phyloP scores from a whole-genome alignment of 1,140 invertebrate genomes.

The Sycophila sp. region DNA sequence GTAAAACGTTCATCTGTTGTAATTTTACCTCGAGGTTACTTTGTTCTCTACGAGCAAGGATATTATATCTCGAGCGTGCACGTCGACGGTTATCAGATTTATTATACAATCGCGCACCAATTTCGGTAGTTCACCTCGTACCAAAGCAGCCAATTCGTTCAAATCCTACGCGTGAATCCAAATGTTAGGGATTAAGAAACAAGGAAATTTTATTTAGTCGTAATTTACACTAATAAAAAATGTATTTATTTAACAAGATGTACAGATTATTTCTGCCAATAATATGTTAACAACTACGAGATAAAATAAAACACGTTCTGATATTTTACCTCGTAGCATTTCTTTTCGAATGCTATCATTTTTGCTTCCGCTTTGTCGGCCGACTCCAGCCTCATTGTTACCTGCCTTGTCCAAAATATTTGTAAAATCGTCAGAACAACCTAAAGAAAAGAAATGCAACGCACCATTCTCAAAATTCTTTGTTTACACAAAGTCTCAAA shows the following conservation, averaged over 20 bases:
- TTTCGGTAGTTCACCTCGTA: slow-evolving; percentile 75
- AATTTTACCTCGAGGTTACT: slow-evolving; percentile 71
- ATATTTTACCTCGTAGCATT: slow-evolving; percentile 67
- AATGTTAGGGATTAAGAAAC: too few species aligned
- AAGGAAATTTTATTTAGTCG: background rate
- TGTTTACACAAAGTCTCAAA: background rate
- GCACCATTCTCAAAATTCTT: too few species aligned
- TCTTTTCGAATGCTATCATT: slow-evolving; percentile 76
- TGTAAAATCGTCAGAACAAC: slow-evolving; percentile 84
- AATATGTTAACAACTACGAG: too few species aligned
- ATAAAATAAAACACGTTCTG: background rate
- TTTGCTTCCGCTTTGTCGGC: slow-evolving; percentile 57
- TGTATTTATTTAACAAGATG: background rate
- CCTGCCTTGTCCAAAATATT: slow-evolving; percentile 84
- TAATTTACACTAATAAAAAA: too few species aligned
- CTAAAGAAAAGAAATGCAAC: slow-evolving; percentile 48
- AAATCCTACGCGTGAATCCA: slow-evolving; percentile 71
- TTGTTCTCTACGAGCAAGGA: slow-evolving; percentile 75
- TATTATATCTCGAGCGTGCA: slow-evolving; percentile 86
- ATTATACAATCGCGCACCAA: slow-evolving; percentile 80
- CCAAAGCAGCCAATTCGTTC: slow-evolving; percentile 80
- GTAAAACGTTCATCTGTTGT: too few species aligned
- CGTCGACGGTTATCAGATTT: slow-evolving; percentile 87
- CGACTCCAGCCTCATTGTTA: slow-evolving; percentile 78
- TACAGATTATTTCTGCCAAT: too few species aligned